Percentiles rank a stretch among this genome's conserved stretches.
These are phyloP conservation scores for Heliconius cydno DNA, from an alignment of 2,888 invertebrate genomes.

Conservation along the genomic window DNA sequence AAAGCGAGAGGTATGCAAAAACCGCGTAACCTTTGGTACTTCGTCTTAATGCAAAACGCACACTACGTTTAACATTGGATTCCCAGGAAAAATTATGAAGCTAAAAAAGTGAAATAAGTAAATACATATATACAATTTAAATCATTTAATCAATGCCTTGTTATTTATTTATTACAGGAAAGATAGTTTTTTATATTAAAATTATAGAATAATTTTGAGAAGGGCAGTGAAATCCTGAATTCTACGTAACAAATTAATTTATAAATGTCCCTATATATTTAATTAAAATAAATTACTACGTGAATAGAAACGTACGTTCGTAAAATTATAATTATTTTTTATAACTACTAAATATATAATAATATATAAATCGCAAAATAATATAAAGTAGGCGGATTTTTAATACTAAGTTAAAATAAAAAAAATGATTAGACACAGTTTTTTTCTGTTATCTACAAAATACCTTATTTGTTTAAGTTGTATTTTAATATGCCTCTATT, in stretches of 20 bases:
- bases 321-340: not conserved
- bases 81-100: too few species aligned
- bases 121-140: not conserved
- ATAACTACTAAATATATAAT: too few species aligned
- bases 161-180: not conserved
- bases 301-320: not conserved
- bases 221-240: not conserved
- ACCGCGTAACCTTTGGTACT: too few species aligned
- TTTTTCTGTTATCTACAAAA: not conserved
- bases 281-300: slow-evolving; percentile 5
- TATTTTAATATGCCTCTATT: not conserved
- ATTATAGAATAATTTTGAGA: not conserved
- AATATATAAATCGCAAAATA: slow-evolving; percentile 12
- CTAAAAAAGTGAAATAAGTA: not conserved
- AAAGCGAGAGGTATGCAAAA: too few species aligned
- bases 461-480: not conserved
- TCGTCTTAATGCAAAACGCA: too few species aligned
- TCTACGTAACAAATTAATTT: not conserved
- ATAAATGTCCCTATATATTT: not conserved
- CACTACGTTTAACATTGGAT: too few species aligned
- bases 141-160: slow-evolving; percentile 9
- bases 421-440: not conserved
- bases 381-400: slow-evolving; percentile 16
- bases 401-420: not conserved
- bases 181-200: not conserved